Evolutionary conservation across 2,888 invertebrate genomes (phyloP).

Genomic region (Holacanthella duospinosa): DNA sequence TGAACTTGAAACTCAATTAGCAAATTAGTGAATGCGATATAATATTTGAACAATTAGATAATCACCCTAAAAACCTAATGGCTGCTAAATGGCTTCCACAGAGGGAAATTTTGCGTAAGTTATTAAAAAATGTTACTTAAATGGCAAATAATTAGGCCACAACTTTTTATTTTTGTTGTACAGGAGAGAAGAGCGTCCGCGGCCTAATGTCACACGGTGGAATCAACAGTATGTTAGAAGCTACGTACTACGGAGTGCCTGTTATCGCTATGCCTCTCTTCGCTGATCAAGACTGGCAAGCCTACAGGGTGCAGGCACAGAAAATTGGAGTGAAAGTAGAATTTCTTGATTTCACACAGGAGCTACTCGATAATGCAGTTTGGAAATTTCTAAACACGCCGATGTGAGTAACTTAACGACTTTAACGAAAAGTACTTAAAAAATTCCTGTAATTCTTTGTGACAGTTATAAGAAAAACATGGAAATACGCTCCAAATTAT

Average conservation of each 20-base stretch:
- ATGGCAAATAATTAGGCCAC: background rate
- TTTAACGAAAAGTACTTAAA: background rate
- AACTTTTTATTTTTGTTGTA: background rate
- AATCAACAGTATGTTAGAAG: conserved; percentile 30
- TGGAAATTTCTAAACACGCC: conserved; percentile 11
- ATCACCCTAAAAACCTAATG: conserved; percentile 16
- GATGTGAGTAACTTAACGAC: conserved; percentile 12
- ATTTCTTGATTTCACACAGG: conserved; percentile 40
- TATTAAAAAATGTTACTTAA: background rate
- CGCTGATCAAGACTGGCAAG: conserved; percentile 44
- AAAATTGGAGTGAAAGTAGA: conserved; percentile 31
- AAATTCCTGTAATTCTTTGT: no score
- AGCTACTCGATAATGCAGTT: conserved; percentile 26
- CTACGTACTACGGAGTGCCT: conserved; percentile 31
- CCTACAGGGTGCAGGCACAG: conserved; percentile 26
- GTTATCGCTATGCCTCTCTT: conserved; percentile 25
- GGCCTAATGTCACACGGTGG: conserved; percentile 33
- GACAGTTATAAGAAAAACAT: conserved; percentile 20
- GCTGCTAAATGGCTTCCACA: conserved; percentile 33
- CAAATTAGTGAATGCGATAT: background rate
- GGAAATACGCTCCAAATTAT: conserved; percentile 16
- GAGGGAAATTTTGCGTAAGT: conserved; percentile 29
- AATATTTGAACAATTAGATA: background rate
- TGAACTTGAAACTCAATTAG: no score
- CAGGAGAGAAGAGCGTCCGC: conserved; percentile 1